A percentile compares a stretch with the other conserved stretches of the same genome.
phyloP scores from a whole-genome alignment of 2,797 vertebrate species.

The Enteromius mattozi region DNA sequence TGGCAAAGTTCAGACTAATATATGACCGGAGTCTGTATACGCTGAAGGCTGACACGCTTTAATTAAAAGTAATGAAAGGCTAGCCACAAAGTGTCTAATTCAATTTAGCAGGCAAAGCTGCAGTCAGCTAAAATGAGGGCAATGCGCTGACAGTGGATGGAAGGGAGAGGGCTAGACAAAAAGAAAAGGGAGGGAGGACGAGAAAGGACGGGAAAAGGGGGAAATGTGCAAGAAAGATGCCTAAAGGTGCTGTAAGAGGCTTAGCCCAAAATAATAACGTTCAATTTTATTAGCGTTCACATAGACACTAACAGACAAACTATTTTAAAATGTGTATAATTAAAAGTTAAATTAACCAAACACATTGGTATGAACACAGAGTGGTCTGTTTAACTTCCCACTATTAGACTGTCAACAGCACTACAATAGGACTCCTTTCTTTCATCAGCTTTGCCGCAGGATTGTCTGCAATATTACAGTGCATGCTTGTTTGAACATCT shows the following conservation, averaged over 20 bases:
- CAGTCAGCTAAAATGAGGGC: slow-evolving; percentile 49
- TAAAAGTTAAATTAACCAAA: background rate
- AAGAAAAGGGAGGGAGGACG: background rate
- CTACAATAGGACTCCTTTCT: background rate
- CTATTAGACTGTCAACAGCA: slow-evolving; percentile 25
- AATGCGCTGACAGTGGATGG: slow-evolving; percentile 3
- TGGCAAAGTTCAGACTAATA: slow-evolving; percentile 2
- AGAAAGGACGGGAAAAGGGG: background rate
- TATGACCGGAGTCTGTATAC: background rate
- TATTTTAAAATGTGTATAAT: background rate
- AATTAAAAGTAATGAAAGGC: slow-evolving; percentile 48
- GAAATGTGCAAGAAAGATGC: slow-evolving; percentile 1
- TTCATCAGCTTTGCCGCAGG: background rate
- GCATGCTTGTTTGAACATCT: background rate
- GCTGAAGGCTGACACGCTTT: slow-evolving; percentile 34
- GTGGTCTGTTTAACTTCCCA: slow-evolving; percentile 25
- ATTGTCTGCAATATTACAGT: background rate
- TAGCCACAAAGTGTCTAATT: slow-evolving; percentile 34
- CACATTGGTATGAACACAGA: background rate
- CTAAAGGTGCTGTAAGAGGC: background rate
- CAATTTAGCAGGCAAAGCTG: slow-evolving; percentile 36
- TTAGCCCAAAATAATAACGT: slow-evolving; percentile 19
- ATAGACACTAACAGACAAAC: background rate
- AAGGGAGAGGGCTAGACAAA: slow-evolving; percentile 2
- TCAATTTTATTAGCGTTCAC: background rate